Evolutionary conservation across 1,140 invertebrate species (phyloP), one percentile per base, ranked within the genome.

Genomic region (Potamilus streckersoni): DNA sequence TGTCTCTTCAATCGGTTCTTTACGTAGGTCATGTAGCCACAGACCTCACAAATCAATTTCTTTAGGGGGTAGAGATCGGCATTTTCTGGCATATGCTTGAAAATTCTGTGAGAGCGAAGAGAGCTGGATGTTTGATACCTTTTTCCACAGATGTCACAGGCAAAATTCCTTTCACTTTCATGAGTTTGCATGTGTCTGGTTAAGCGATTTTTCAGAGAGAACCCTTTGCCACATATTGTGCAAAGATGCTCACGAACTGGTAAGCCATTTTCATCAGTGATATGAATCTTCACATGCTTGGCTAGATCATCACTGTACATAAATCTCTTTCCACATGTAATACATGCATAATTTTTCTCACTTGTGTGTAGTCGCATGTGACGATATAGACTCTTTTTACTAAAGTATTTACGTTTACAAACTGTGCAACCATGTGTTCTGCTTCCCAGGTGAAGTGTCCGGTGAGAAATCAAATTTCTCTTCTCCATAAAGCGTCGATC

Each of bases 1-100:
- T 76, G 74, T 16, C 74, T 23, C 19, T 76, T 63, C 23, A 76
- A 23, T 71, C 74, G 64, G 61, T 76, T 69, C 55, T 76, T 76
- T 16, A 49, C 13, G 6, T 38, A 6, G 16, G 74, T 66, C 2
- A 20, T n/a, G 56, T 71, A 76, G 13, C 49, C n/a, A 60, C 72
- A 73, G 6, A 31, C 16, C 4, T 76, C 62, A 76, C 74, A 76
- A 12, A 61, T 12, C 23, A 57, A 71, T 19, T 17, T 59, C 49
- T 57, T 71, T 31, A 60, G 64, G 1, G 17, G 13, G 19, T 60
- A 71, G 16, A 49, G 31, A 13, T 66, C 38, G 2, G 17, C 31
- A 20, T 75, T 61, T 56, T 64, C 73, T 59, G 74, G 74, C 69
- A 19, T 56, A 62, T 27, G n/a, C 60, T 55, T 71, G 59, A 57